phyloP scores from a whole-genome alignment of 2,797 vertebrate genomes.

The Coranthus polyacanthus region DNA sequence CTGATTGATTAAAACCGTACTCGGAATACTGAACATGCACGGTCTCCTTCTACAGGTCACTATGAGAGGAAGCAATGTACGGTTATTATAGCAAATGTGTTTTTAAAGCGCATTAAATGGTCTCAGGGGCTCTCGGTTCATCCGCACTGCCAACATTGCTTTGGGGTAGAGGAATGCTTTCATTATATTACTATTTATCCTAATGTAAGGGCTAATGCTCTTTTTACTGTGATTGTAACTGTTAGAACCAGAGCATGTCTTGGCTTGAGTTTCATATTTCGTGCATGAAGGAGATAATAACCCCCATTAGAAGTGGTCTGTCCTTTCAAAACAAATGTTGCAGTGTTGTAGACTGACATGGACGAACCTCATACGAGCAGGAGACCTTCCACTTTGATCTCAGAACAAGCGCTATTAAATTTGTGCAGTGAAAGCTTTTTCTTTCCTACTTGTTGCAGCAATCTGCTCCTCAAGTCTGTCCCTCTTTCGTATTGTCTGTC shows the following conservation, averaged over 20 bases:
- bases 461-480: conserved; percentile 15
- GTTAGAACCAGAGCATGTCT: conserved; percentile 7
- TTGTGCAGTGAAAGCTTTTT: conserved; percentile 1
- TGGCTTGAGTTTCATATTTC: conserved; percentile 12
- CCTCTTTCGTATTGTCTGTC: conserved; percentile 22
- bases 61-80: conserved; percentile 30
- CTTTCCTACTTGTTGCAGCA: conserved; percentile 1
- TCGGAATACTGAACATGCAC: conserved; percentile 10
- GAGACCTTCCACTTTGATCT: conserved; percentile 32
- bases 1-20: conserved; percentile 2
- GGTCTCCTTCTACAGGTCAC: conserved; percentile 5
- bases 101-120: conserved; percentile 52
- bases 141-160: conserved; percentile 25
- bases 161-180: conserved; percentile 26
- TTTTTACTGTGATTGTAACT: conserved; percentile 26
- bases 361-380: background rate
- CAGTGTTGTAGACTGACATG: conserved; percentile 19
- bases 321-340: conserved; percentile 35
- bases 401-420: conserved; percentile 17
- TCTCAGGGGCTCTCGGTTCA: conserved; percentile 30
- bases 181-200: conserved; percentile 13
- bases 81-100: conserved; percentile 46
- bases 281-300: conserved; percentile 23
- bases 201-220: conserved; percentile 6
- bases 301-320: conserved; percentile 2